Evolutionary conservation across 2,888 invertebrate species (phyloP).

Genomic region (Corythucha ciliata): DNA sequence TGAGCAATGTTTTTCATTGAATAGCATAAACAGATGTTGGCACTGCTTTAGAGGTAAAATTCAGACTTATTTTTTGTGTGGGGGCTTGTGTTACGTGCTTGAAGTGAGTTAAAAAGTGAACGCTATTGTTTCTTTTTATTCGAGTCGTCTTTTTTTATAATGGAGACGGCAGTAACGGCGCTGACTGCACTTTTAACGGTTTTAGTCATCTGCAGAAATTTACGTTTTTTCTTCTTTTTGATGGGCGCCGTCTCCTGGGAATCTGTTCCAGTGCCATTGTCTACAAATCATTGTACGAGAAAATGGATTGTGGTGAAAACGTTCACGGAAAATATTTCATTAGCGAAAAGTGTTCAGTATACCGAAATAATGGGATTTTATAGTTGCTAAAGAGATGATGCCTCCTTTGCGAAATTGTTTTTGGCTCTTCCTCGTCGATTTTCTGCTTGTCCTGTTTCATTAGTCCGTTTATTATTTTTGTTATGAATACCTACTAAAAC

Average conservation of each 20-base stretch:
- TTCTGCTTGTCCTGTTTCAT: too few species aligned
- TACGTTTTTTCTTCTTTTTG: conserved; percentile 46
- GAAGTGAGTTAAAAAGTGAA: too few species aligned
- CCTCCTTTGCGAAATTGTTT: conserved; percentile 54
- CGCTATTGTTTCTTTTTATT: conserved; percentile 19
- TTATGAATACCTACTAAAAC: too few species aligned
- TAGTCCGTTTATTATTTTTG: too few species aligned
- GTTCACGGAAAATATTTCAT: neutral
- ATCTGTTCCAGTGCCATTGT: conserved; percentile 42
- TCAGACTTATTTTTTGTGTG: too few species aligned
- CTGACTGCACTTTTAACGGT: conserved; percentile 30
- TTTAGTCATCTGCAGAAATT: conserved; percentile 35
- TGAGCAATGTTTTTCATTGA: too few species aligned
- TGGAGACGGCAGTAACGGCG: conserved; percentile 27
- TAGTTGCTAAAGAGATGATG: conserved; percentile 49
- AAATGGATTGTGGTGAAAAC: neutral
- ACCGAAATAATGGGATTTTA: conserved; percentile 26
- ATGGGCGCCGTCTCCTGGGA: conserved; percentile 35
- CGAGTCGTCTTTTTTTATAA: conserved; percentile 11
- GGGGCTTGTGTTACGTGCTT: too few species aligned
- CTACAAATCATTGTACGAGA: conserved; percentile 36
- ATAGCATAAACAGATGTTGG: too few species aligned
- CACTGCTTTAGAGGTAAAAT: too few species aligned
- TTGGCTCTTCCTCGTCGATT: too few species aligned
- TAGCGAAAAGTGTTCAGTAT: neutral